Evolutionary conservation across 2,113 vertebrate genomes (phyloP).

Genomic region (Turdus rufiventris): DNA sequence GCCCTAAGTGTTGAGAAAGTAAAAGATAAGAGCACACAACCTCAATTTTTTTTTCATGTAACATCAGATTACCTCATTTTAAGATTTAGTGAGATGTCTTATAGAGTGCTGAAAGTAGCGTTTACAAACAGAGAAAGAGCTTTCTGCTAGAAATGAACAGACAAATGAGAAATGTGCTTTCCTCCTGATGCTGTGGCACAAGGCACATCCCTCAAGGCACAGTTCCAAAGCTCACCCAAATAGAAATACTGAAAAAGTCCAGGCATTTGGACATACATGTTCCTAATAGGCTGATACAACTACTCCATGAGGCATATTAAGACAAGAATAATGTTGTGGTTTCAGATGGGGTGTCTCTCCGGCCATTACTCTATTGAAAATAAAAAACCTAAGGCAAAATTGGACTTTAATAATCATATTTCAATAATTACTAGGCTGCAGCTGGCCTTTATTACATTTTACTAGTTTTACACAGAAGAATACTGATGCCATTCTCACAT

Average conservation of each 20-base stretch:
- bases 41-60: not conserved
- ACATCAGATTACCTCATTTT: not conserved
- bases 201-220: not conserved
- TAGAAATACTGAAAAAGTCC: not conserved
- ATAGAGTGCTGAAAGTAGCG: not conserved
- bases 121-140: not conserved
- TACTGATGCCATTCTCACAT: not conserved
- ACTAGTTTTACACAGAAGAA: not conserved
- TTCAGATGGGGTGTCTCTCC: rapidly evolving
- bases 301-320: not conserved
- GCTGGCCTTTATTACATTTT: not conserved
- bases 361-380: not conserved
- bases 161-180: not conserved
- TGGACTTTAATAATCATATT: not conserved
- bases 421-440: not conserved
- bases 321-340: not conserved
- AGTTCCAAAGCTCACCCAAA: not conserved
- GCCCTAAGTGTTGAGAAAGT: not conserved
- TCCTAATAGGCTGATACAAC: not conserved
- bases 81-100: not conserved
- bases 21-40: not conserved
- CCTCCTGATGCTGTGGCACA: not conserved
- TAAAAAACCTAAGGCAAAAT: not conserved
- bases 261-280: not conserved
- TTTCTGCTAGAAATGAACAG: not conserved